These are phyloP conservation scores for Catostomus latipinnis DNA, from an alignment of 2,797 vertebrate genomes.

Conservation along the genomic window DNA sequence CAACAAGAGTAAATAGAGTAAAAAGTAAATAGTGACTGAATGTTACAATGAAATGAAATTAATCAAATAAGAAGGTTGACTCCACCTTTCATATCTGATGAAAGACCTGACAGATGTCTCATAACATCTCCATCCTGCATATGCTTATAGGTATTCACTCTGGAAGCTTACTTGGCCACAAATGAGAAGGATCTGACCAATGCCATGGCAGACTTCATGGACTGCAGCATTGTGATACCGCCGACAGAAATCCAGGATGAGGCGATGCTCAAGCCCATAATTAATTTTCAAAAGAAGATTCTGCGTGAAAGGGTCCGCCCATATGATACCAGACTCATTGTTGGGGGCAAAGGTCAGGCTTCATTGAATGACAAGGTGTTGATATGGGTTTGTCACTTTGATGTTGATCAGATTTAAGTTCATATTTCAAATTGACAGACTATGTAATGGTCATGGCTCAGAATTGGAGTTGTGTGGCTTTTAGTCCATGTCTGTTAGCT, in stretches of 20 bases:
- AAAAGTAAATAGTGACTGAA: no score
- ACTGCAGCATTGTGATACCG: slow-evolving; percentile 92
- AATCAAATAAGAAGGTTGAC: neutral
- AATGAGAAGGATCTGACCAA: slow-evolving; percentile 78
- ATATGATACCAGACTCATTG: slow-evolving; percentile 70
- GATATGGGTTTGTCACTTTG: no score
- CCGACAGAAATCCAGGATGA: slow-evolving; percentile 83
- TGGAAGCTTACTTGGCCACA: slow-evolving; percentile 85
- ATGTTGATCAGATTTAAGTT: neutral
- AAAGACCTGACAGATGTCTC: no score
- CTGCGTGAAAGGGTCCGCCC: slow-evolving; percentile 82
- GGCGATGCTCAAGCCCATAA: slow-evolving; percentile 80
- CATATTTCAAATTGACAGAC: neutral
- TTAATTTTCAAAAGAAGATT: slow-evolving; percentile 85
- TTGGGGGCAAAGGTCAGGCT: slow-evolving; percentile 73
- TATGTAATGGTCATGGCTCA: no score
- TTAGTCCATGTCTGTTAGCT: no score
- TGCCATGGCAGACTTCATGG: slow-evolving; percentile 88
- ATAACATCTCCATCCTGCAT: neutral
- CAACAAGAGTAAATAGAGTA: no score
- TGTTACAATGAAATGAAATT: neutral
- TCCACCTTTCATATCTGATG: neutral
- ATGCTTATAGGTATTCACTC: slow-evolving; percentile 83
- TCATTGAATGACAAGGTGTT: neutral
- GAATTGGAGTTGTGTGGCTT: no score